These are phyloP conservation scores for Agelaius phoeniceus DNA, from an alignment of 2,113 vertebrate species.

Conservation along the genomic window DNA sequence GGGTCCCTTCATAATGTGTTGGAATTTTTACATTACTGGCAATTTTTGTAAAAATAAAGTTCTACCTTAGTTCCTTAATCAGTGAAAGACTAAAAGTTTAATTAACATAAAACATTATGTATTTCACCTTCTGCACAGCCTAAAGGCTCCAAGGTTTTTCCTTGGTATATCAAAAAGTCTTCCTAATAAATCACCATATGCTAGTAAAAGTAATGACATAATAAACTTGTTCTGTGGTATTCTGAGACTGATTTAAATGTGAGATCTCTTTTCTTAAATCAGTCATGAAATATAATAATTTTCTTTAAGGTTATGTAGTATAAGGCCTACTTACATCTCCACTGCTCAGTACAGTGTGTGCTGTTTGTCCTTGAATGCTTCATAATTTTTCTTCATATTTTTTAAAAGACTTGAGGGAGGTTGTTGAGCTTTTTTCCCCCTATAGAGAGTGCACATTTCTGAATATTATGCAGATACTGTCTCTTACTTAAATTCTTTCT, in stretches of 20 bases:
- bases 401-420: accelerated
- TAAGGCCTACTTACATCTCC: background rate
- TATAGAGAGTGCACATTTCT: background rate
- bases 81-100: background rate
- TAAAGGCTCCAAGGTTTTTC: background rate
- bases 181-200: background rate
- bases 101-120: background rate
- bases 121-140: background rate
- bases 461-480: background rate
- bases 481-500: background rate
- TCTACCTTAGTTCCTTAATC: background rate
- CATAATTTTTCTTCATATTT: background rate
- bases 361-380: background rate
- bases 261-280: background rate
- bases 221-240: background rate
- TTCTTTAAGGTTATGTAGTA: background rate
- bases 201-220: background rate
- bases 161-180: background rate
- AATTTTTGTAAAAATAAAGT: background rate
- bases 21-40: background rate
- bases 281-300: background rate
- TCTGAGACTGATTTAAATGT: background rate
- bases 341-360: background rate
- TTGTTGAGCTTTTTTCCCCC: accelerated
- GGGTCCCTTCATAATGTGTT: background rate